Evolutionary conservation across 2,888 invertebrate genomes (phyloP), one percentile per base, ranked within the genome.

Genomic region (Junonia oenone): DNA sequence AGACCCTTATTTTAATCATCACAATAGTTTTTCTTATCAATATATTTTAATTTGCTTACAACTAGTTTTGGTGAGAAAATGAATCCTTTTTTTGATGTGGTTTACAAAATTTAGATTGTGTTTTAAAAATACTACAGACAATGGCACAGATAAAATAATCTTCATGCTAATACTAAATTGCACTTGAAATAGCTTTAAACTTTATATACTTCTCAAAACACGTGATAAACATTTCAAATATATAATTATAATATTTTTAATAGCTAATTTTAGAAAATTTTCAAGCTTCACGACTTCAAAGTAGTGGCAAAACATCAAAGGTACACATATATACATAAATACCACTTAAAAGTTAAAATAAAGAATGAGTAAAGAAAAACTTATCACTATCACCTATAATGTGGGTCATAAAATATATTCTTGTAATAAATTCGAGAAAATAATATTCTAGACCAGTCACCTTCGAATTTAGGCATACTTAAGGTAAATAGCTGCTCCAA

Each of bases 1-100:
- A 83, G 83, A 84, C 81, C 84, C 84, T 83, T 81, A 78, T 75
- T 78, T 84, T 79, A 78, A 79, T 78, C 81, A 88, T 88, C 87
- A 88, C 87, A 88, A 19, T 80, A 83, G 80, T 76, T 84, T 86
- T 83, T 76, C 83, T 83, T 88, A 87, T 65, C 33, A 55, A 40
- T 45, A 43, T 49, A 22, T 47, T 58, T 48, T 52, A 55, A 45
- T 60, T 58, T 58, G 52, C 61, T 61, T 61, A 61, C 26, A 61
- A 61, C 61, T 61, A 61, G 46, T 58, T 58, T 58, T 50, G 57
- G 59, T 67, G 59, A 54, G 43, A 51, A 57, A 43, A 55, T 43
- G 43, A 37, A 37, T 55, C 43, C 22, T 22, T 29, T 55, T 59
- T 22, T 13, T 62, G 40, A 55, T 61, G 60, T 60, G 62, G 31